Base-by-base conservation (phyloP, 2,113 vertebrate species). In the Erythrocercus mccallii region DNA sequence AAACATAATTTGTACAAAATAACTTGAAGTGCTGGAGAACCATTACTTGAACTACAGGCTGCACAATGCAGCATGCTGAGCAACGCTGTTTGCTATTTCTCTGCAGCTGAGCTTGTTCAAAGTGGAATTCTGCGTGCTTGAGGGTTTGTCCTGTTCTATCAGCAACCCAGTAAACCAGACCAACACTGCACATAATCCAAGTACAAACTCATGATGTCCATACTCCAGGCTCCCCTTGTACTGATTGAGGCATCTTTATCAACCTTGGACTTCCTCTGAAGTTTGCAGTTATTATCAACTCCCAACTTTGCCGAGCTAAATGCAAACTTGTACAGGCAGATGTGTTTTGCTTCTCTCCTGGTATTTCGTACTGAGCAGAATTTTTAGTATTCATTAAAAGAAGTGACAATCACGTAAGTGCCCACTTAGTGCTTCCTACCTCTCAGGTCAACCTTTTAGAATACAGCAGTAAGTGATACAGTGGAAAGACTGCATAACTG, bases 381-480 rank as follows among this genome's bases (percentile, higher is more conserved):
- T 74, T 95, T 94, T 96, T 76, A 89, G 87, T 53, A 83, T 72
- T 95, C 96, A 95, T 96, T 92, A 88, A 96, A 95, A 61, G 88
- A 84, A 53, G 51, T 44, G 61, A 71, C 97, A 97, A 95, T 96
- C 95, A 94, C 73, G 2, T 90, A 97, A 97, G 92, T 96, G 96
- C 97, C 97, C 96, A 96, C 97, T 97, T 94, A 97, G 53, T 44
- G 94, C 90, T 85, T 93, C 86, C 86, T 72, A 77, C 61, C 65
- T 76, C 96, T 93, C 95, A 80, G 96, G 86, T 95, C 94, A 90
- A 25, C 88, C 97, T 95, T 89, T 38, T 35, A 88, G 92, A 94
- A 93, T 71, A 31, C 77, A 73, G 85, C 90, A 74, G 71, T 95
- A 94, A 96, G 91, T 92, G 97, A 77, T 83, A 95, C 10, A 86